phyloP scores from a whole-genome alignment of 2,113 vertebrate species.

The Callipepla californica region DNA sequence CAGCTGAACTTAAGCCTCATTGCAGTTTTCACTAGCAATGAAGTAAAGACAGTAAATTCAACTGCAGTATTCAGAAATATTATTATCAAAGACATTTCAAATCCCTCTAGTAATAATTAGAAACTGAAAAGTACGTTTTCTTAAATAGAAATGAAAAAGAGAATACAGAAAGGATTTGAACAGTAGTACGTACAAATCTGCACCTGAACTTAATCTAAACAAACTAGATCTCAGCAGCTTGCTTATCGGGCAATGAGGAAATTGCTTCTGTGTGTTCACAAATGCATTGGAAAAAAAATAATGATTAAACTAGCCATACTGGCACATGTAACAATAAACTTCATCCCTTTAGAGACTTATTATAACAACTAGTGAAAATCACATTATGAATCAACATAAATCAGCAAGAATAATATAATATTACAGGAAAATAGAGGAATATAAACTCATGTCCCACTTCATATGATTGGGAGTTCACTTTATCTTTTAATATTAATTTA shows the following conservation, averaged over 20 bases:
- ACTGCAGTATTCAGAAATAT: neutral
- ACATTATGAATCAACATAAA: neutral
- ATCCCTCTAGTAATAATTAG: neutral
- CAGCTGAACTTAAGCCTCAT: rapidly evolving
- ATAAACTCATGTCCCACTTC: neutral
- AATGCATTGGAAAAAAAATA: neutral
- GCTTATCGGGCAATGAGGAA: neutral
- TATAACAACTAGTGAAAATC: neutral
- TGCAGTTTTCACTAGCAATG: neutral
- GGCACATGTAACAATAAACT: neutral
- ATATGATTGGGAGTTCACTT: neutral
- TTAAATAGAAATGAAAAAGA: neutral
- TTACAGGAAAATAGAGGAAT: neutral
- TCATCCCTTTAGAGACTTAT: neutral
- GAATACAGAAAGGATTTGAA: neutral
- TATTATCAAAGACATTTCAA: neutral
- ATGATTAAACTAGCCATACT: neutral
- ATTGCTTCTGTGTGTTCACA: neutral
- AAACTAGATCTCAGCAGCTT: neutral
- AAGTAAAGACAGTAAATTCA: neutral
- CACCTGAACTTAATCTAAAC: neutral
- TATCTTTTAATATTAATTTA: neutral
- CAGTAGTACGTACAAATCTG: neutral
- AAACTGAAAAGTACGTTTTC: neutral
- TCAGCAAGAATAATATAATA: neutral